Conservation (phyloP, 2,113 vertebrate species). For the Spermophilus dauricus region DNA sequence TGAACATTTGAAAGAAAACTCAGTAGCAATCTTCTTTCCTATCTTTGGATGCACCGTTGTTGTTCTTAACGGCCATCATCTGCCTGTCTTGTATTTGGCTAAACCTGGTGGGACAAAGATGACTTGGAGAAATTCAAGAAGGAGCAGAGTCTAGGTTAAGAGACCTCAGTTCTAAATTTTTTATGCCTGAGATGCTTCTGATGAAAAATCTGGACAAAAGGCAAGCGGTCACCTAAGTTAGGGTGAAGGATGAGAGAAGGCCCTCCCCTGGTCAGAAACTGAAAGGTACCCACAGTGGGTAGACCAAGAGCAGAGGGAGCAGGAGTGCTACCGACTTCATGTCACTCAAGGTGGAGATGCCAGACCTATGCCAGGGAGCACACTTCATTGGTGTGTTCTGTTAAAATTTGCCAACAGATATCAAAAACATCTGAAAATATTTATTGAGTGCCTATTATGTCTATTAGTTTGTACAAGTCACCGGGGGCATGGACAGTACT, state of each 20-base stretch:
- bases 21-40: neutral
- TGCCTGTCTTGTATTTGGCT: neutral
- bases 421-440: neutral
- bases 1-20: neutral
- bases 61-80: neutral
- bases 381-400: neutral
- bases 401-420: neutral
- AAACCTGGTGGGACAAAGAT: neutral
- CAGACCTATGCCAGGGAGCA: neutral
- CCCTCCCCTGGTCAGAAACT: neutral
- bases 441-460: neutral
- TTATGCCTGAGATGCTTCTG: neutral
- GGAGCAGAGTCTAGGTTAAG: neutral
- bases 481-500: neutral
- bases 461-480: neutral
- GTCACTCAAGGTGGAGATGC: neutral
- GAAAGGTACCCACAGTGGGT: too few relatives aligned
- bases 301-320: neutral
- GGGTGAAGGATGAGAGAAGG: neutral
- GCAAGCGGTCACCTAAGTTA: neutral
- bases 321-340: neutral
- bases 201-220: neutral
- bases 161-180: neutral
- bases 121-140: neutral
- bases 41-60: rapidly evolving